Evolutionary conservation across 2,888 invertebrate species (phyloP).

Genomic region (Athalia rosae): DNA sequence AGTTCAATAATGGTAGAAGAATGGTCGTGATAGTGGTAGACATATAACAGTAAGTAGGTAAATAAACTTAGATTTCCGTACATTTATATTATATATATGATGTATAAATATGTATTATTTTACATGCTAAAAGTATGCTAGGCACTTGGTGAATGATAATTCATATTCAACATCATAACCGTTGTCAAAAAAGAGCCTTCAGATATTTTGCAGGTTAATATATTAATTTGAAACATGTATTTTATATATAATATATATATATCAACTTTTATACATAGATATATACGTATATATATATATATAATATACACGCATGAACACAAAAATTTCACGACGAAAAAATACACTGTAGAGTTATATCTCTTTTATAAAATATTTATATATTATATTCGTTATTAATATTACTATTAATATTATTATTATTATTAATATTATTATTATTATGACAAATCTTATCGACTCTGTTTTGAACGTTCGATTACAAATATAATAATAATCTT

Average conservation of each 20-base stretch:
- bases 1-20: slow-evolving; percentile 60
- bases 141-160: neutral
- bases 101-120: slow-evolving; percentile 61
- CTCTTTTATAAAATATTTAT: slow-evolving; percentile 1
- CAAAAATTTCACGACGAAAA: slow-evolving; percentile 42
- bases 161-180: too few relatives aligned
- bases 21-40: slow-evolving; percentile 46
- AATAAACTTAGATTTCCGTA: slow-evolving; percentile 31
- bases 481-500: neutral
- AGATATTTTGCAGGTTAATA: neutral
- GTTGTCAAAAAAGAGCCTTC: too few relatives aligned
- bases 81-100: slow-evolving; percentile 42
- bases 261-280: slow-evolving; percentile 50
- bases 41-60: slow-evolving; percentile 28
- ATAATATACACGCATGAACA: slow-evolving; percentile 56
- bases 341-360: slow-evolving; percentile 4
- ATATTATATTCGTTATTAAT: neutral
- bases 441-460: neutral
- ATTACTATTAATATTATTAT: slow-evolving; percentile 26
- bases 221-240: neutral
- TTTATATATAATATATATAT: slow-evolving; percentile 46
- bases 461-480: too few relatives aligned
- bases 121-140: slow-evolving; percentile 13
- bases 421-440: neutral
- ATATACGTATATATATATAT: slow-evolving; percentile 62